Conservation (phyloP, 1,140 invertebrate species). For the Drosophila santomea region DNA sequence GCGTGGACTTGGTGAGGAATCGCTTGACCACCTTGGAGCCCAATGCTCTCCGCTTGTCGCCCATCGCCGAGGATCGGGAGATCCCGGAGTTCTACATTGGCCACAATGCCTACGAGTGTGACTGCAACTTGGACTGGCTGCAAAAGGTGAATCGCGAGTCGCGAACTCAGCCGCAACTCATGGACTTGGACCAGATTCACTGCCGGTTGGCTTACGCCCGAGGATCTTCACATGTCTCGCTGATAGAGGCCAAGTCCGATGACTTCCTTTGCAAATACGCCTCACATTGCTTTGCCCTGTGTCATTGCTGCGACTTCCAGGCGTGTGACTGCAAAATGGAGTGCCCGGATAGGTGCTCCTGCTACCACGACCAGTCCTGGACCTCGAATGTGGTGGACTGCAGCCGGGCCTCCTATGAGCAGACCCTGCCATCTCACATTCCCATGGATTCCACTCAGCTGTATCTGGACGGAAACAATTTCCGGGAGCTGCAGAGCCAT, state of each 20-base stretch:
- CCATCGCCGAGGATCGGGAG: constrained; percentile 90
- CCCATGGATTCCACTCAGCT: constrained; percentile 97
- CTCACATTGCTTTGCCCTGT: constrained; percentile 94
- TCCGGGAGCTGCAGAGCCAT: constrained; percentile 91
- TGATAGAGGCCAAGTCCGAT: constrained; percentile 93
- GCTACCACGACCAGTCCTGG: constrained; percentile 97
- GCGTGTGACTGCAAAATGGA: constrained; percentile 98
- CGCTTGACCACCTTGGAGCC: constrained; percentile 93
- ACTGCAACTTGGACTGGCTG: constrained; percentile 90
- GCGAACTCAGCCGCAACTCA: constrained; percentile 93
- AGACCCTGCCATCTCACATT: constrained; percentile 91
- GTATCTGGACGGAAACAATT: constrained; percentile 95
- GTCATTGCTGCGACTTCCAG: constrained; percentile 97
- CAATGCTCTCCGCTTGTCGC: constrained; percentile 93
- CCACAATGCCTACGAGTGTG: constrained; percentile 95
- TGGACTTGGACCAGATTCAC: constrained; percentile 94
- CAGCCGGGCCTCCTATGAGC: constrained; percentile 90
- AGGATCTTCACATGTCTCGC: constrained; percentile 90
- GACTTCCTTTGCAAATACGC: constrained; percentile 97
- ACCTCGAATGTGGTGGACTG: constrained; percentile 96
- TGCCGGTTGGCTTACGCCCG: constrained; percentile 95
- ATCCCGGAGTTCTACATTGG: constrained; percentile 96
- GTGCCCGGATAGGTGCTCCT: constrained; percentile 95
- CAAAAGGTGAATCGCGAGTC: constrained; percentile 92
- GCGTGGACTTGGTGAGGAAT: constrained; percentile 94